Evolutionary conservation across 2,797 vertebrate genomes (phyloP).

Genomic region (Sparidentex hasta): DNA sequence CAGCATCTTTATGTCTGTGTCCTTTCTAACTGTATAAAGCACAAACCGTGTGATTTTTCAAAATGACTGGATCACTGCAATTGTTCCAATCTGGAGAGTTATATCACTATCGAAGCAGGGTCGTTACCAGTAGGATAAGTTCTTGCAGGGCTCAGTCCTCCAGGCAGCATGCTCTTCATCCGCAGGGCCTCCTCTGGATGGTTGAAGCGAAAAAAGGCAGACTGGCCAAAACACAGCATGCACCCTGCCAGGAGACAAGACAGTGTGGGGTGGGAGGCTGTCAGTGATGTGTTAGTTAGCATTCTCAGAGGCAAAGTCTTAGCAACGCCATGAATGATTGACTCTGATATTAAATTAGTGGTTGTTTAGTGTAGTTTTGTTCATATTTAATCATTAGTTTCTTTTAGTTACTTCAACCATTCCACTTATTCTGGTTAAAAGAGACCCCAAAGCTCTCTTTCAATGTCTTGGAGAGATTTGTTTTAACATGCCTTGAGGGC

Average conservation of each 20-base stretch:
- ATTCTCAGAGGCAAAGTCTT: not conserved
- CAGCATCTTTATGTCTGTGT: slow-evolving; percentile 31
- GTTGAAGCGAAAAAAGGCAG: slow-evolving; percentile 96
- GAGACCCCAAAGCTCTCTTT: not conserved
- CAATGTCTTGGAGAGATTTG: too few species aligned
- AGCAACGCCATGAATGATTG: not conserved
- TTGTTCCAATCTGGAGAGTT: not conserved
- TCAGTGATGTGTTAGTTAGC: slow-evolving; percentile 9
- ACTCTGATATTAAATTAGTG: not conserved
- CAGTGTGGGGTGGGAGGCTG: not conserved
- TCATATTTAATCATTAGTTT: not conserved
- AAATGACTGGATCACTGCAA: not conserved
- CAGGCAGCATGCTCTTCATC: slow-evolving; percentile 96
- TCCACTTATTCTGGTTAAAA: not conserved
- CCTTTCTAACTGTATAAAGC: not conserved
- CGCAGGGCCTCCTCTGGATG: slow-evolving; percentile 96
- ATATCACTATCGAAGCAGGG: not conserved
- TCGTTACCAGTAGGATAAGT: slow-evolving; percentile 72
- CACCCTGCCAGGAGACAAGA: slow-evolving; percentile 86
- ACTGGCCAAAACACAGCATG: slow-evolving; percentile 97
- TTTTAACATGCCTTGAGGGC: too few species aligned
- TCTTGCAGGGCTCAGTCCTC: slow-evolving; percentile 70
- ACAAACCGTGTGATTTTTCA: not conserved
- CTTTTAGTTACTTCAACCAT: not conserved
- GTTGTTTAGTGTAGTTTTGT: not conserved